Percentiles rank a stretch among this genome's conserved stretches.
phyloP scores from a whole-genome alignment of 2,888 invertebrate genomes.

The Oscheius myriophilus region DNA sequence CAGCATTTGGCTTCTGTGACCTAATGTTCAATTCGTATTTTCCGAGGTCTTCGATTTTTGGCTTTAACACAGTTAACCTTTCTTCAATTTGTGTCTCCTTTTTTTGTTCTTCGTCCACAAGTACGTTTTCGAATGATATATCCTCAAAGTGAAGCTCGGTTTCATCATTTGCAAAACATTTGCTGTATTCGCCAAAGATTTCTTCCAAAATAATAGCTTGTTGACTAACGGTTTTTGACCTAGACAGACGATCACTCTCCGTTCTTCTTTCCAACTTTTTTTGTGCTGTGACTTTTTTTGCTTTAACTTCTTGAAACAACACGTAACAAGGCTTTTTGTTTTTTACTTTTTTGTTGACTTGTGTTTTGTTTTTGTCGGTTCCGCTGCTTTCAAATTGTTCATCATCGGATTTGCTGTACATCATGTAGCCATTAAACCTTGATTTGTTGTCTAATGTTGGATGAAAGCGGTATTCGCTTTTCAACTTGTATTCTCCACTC shows the following conservation, averaged over 20 bases:
- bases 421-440: not conserved
- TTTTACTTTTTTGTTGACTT: too few relatives aligned
- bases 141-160: too few relatives aligned
- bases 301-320: not conserved
- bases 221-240: constrained; percentile 21
- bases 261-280: not conserved
- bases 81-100: constrained; percentile 11
- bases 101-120: constrained; percentile 11
- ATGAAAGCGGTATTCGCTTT: too few relatives aligned
- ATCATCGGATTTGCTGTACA: too few relatives aligned
- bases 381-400: not conserved
- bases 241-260: constrained; percentile 7
- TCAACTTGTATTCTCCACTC: too few relatives aligned
- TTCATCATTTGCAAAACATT: not conserved
- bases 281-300: not conserved
- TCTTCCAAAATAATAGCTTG: constrained; percentile 19
- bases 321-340: too few relatives aligned
- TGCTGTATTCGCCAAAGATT: constrained; percentile 10
- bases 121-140: too few relatives aligned
- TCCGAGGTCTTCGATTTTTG: constrained; percentile 5
- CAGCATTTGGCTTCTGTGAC: not conserved
- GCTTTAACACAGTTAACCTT: constrained; percentile 2
- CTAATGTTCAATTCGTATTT: constrained; percentile 1
- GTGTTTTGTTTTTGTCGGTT: too few relatives aligned
- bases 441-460: too few relatives aligned